Evolutionary conservation across 1,140 invertebrate genomes (phyloP).

Genomic region (Cydia amplana): DNA sequence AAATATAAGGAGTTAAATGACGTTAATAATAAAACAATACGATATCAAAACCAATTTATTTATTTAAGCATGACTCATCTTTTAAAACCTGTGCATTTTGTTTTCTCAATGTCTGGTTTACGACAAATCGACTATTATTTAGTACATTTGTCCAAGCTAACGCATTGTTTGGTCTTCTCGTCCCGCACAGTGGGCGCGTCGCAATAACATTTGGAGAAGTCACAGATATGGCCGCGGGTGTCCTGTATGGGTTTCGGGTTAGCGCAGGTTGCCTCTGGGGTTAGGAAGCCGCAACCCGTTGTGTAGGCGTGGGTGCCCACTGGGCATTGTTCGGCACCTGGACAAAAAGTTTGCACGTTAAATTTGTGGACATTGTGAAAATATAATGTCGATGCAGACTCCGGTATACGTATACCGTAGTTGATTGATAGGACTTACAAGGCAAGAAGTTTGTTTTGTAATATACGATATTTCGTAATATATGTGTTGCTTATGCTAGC

Average conservation of each 20-base stretch:
- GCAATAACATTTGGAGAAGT: conserved; percentile 35
- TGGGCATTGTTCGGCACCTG: conserved; percentile 43
- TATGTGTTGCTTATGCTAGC: too few species aligned
- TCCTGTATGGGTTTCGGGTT: conserved; percentile 18
- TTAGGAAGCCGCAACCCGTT: conserved; percentile 48
- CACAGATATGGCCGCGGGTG: conserved; percentile 8
- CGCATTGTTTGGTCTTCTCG: conserved; percentile 8
- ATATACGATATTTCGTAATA: too few species aligned
- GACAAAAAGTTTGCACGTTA: background rate
- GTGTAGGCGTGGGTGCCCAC: conserved; percentile 53
- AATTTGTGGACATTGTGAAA: too few species aligned
- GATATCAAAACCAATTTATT: background rate
- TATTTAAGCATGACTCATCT: background rate
- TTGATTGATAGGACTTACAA: too few species aligned
- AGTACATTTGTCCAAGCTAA: conserved; percentile 20
- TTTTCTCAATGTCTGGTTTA: too few species aligned
- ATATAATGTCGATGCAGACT: background rate
- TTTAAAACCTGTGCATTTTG: background rate
- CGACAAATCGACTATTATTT: background rate
- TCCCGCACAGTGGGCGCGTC: conserved; percentile 33
- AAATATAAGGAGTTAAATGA: too few species aligned
- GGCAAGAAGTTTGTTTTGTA: too few species aligned
- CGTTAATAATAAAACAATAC: background rate
- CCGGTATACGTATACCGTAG: too few species aligned
- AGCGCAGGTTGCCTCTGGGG: conserved; percentile 45